These are phyloP conservation scores for Melanotaenia boesemani DNA, from an alignment of 2,797 vertebrate genomes.

Conservation along the genomic window DNA sequence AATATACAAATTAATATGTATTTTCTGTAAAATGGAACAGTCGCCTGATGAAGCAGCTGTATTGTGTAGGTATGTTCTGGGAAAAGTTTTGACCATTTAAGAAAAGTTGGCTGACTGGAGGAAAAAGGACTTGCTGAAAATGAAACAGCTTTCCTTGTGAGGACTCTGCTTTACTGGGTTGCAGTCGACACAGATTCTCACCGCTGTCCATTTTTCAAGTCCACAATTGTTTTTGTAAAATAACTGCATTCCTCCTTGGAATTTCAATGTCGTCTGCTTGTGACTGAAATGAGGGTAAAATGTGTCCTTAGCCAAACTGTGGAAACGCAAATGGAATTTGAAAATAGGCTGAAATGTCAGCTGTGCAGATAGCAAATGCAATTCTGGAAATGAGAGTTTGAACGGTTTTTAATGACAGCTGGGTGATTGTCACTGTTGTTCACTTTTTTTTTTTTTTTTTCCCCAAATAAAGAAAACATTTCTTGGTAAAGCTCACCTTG, in stretches of 20 bases:
- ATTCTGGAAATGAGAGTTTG: conserved; percentile 11
- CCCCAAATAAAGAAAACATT: not conserved
- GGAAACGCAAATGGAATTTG: conserved; percentile 41
- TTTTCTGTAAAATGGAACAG: conserved; percentile 13
- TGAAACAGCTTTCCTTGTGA: conserved; percentile 11
- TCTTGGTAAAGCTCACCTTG: not conserved
- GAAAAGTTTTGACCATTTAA: conserved; percentile 41
- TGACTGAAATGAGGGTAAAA: conserved; percentile 25
- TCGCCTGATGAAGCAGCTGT: not conserved
- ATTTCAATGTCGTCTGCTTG: conserved; percentile 52
- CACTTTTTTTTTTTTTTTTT: not conserved
- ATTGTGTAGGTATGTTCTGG: not conserved
- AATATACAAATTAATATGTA: not conserved
- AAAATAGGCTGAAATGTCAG: conserved; percentile 42
- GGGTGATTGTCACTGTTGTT: not conserved
- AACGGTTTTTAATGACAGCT: not conserved
- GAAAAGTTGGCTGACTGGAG: conserved; percentile 23
- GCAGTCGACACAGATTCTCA: conserved; percentile 32
- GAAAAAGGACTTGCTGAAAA: conserved; percentile 26
- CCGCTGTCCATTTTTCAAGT: conserved; percentile 14
- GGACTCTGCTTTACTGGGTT: not conserved
- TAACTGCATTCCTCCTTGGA: conserved; percentile 38
- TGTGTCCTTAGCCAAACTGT: conserved; percentile 16
- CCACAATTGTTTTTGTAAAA: conserved; percentile 45
- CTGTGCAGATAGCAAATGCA: conserved; percentile 25